These are phyloP conservation scores for Nipponacmea schrenckii DNA, from an alignment of 2,888 invertebrate genomes.

Conservation along the genomic window DNA sequence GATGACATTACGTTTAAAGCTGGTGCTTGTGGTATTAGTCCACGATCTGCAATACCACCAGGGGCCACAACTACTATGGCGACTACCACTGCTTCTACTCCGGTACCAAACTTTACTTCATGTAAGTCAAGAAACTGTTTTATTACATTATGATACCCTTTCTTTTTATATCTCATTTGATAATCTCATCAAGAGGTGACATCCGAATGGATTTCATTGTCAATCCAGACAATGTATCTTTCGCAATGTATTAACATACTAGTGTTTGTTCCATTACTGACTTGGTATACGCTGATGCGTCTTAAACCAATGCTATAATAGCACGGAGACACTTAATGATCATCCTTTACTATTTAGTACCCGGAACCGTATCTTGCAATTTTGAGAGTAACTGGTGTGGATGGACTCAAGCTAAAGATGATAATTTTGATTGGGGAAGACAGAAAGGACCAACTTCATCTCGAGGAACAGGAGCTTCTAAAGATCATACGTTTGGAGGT, in stretches of 20 bases:
- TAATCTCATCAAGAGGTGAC: no score
- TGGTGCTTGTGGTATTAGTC: conserved; percentile 37
- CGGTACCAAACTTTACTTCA: conserved; percentile 40
- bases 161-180: no score
- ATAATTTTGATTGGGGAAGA: conserved; percentile 56
- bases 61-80: conserved; percentile 31
- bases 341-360: conserved; percentile 24
- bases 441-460: conserved; percentile 43
- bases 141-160: no score
- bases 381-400: conserved; percentile 53
- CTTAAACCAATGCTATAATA: no score
- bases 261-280: no score
- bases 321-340: no score
- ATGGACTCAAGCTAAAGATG: conserved; percentile 52
- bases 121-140: conserved; percentile 31
- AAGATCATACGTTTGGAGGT: conserved; percentile 62
- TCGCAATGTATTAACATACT: no score
- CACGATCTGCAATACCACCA: conserved; percentile 39
- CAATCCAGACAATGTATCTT: no score
- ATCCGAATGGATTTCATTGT: no score
- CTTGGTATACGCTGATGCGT: no score
- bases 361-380: conserved; percentile 46
- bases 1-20: conserved; percentile 48
- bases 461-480: conserved; percentile 55
- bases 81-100: conserved; percentile 33